Evolutionary conservation across 2,113 vertebrate species (phyloP).

Genomic region (Ophiodon elongatus): DNA sequence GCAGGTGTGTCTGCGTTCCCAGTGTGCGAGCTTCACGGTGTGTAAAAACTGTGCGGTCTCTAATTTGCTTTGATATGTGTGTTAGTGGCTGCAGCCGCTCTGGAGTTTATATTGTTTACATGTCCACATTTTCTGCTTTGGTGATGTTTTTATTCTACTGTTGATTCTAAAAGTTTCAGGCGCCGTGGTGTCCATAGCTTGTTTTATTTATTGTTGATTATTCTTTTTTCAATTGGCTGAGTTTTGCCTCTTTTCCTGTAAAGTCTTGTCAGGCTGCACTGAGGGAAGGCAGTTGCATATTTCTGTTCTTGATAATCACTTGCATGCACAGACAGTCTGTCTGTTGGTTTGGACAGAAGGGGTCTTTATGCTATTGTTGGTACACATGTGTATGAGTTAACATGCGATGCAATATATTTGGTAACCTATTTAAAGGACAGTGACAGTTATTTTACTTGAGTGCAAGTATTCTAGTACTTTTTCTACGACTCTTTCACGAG

Average conservation of each 20-base stretch:
- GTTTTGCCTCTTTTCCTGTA: background rate
- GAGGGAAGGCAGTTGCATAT: too few relatives aligned
- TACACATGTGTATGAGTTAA: too few relatives aligned
- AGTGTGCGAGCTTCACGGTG: too few relatives aligned
- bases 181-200: background rate
- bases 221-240: background rate
- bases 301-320: background rate
- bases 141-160: background rate
- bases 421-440: too few relatives aligned
- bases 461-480: too few relatives aligned
- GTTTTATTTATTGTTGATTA: background rate
- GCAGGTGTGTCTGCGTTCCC: too few relatives aligned
- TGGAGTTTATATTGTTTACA: background rate
- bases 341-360: too few relatives aligned
- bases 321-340: background rate
- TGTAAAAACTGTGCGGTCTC: background rate
- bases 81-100: background rate
- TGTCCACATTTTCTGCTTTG: background rate
- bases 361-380: too few relatives aligned
- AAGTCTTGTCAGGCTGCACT: too few relatives aligned
- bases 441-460: too few relatives aligned
- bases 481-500: background rate
- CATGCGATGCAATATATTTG: too few relatives aligned
- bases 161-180: background rate
- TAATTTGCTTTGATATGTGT: background rate